Base-by-base conservation (phyloP, 2,797 vertebrate genomes). In the Zalophus californianus region DNA sequence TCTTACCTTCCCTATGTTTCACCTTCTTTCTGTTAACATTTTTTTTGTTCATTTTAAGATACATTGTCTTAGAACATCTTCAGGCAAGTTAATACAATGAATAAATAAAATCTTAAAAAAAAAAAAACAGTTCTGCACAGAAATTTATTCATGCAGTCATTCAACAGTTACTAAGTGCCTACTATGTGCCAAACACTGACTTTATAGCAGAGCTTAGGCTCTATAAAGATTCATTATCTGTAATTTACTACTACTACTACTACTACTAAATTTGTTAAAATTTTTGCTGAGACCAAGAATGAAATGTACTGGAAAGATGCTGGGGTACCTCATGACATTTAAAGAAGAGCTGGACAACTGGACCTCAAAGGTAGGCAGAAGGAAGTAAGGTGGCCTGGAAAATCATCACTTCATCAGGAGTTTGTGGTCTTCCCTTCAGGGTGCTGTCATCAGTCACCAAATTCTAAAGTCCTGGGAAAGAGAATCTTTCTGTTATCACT, bases 381-480 rank as follows among this genome's bases (percentile, higher is more conserved):
- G 50, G n/a, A 70, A 84, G 15, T 56, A 18, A 82, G 13, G 80
- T 79, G 38, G 44, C 54, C 41, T 83, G 32, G 73, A 75, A 79
- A 87, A 60, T 54, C 29, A 50, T 54, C 72, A 62, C 56, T 85
- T 80, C 52, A 64, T 62, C 66, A 83, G 54, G 35, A 79, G 48
- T 52, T 50, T 94, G 54, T 73, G 44, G 87, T 48, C 72, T 72
- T 92, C n/a, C 72, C 79, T 75, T 70, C 85, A 85, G 50, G 11
- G 27, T 50, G 23, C 54, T 86, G 50, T 92, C 79, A 82, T 70
- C 35, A 77, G 25, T 35, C 52, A 64, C 66, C 56, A 92, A 94
- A 66, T 90, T 94, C 38, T 90, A 78, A 93, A 85, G n/a, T n/a
- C 70, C 58, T 92, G 78, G 78, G 83, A 82, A 86, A 97, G 21